Conservation (phyloP, 2,888 invertebrate species). For the Phoenoteleia sp. region DNA sequence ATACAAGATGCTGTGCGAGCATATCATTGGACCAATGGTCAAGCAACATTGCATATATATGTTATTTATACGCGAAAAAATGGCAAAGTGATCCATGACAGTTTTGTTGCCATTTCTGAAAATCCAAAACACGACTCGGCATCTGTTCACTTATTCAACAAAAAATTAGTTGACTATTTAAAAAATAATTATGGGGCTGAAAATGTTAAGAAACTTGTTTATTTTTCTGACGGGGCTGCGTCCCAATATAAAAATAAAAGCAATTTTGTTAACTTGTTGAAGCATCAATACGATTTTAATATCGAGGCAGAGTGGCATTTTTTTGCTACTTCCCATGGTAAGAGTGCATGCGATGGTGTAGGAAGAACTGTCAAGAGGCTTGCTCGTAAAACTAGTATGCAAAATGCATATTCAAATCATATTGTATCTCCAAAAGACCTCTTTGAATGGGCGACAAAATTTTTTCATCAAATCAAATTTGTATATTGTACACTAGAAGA, state of each 20-base stretch:
- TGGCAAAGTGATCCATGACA: background rate
- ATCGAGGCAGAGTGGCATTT: background rate
- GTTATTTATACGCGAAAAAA: slow-evolving; percentile 7
- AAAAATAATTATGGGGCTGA: slow-evolving; percentile 3
- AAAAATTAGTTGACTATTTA: slow-evolving; percentile 12
- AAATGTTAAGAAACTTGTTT: slow-evolving; percentile 11
- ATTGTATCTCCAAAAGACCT: background rate
- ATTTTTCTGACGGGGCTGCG: slow-evolving; percentile 28
- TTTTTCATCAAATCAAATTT: background rate
- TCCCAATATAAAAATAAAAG: slow-evolving; percentile 22
- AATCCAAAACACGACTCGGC: slow-evolving; percentile 2
- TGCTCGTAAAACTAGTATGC: background rate
- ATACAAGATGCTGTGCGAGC: slow-evolving; percentile 19
- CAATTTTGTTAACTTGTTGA: slow-evolving; percentile 6
- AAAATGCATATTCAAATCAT: background rate
- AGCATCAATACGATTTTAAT: background rate
- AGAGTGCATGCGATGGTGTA: background rate
- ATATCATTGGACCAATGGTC: background rate
- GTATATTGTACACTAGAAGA: background rate
- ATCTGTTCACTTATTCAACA: slow-evolving; percentile 13
- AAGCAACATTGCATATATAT: slow-evolving; percentile 12
- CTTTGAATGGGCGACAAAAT: background rate
- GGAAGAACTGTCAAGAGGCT: background rate
- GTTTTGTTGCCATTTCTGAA: slow-evolving; percentile 10
- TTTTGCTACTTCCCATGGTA: background rate